Percentiles rank a stretch among this genome's conserved stretches.
Evolutionary conservation across 2,888 invertebrate genomes (phyloP).

Genomic region (Rhyacophila evoluta): DNA sequence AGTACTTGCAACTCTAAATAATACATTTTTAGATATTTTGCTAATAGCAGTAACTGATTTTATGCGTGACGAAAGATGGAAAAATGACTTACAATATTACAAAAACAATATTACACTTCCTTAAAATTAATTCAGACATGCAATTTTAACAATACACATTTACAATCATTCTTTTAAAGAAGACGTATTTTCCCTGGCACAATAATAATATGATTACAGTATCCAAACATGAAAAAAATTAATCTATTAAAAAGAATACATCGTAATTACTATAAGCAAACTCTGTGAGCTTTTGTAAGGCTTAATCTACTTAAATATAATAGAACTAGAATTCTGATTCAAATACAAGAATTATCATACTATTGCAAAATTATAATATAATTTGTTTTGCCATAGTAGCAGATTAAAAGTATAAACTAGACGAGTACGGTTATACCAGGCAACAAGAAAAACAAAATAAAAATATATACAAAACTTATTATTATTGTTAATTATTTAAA

Average conservation of each 20-base stretch:
- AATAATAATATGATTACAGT: background rate
- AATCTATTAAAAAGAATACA: background rate
- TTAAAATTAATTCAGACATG: background rate
- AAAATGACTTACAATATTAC: background rate
- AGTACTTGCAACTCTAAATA: background rate
- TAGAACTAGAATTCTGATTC: background rate
- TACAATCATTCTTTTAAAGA: background rate
- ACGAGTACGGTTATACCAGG: slow-evolving; percentile 26
- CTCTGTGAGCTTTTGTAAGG: background rate
- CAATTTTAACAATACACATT: background rate
- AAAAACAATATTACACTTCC: background rate
- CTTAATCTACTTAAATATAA: background rate
- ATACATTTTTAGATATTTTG: background rate
- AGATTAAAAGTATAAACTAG: slow-evolving; percentile 9
- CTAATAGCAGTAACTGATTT: background rate
- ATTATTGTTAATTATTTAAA: background rate
- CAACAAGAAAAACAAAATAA: background rate
- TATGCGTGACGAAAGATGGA: background rate
- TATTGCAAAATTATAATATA: background rate
- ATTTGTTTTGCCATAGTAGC: background rate
- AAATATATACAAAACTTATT: background rate
- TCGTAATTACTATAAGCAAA: background rate
- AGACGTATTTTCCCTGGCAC: slow-evolving; percentile 5
- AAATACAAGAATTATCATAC: background rate
- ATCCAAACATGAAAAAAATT: background rate